These are phyloP conservation scores for Coelopa frigida DNA, from an alignment of 1,140 invertebrate genomes.

Conservation along the genomic window DNA sequence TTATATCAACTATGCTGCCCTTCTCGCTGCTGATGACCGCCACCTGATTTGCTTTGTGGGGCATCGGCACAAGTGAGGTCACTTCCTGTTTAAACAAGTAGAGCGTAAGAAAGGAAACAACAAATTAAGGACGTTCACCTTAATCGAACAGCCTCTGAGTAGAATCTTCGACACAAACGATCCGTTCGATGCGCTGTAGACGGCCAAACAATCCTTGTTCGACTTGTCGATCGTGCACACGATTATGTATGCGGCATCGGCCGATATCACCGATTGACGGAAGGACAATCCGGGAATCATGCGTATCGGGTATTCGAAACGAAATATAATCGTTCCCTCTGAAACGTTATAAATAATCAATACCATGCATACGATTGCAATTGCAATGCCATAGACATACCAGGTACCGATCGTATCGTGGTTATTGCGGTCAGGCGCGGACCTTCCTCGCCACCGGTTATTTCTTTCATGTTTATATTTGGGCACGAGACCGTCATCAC, in stretches of 20 bases:
- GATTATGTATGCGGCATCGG: constrained; percentile 70
- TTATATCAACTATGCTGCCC: constrained; percentile 77
- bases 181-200: constrained; percentile 79
- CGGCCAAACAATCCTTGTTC: constrained; percentile 72
- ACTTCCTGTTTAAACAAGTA: constrained; percentile 51
- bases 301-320: constrained; percentile 69
- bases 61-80: constrained; percentile 63
- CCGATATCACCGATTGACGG: constrained; percentile 67
- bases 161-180: constrained; percentile 65
- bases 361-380: background rate
- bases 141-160: constrained; percentile 57
- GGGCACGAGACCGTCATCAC: constrained; percentile 77
- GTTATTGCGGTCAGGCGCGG: constrained; percentile 58
- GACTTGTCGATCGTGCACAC: constrained; percentile 74
- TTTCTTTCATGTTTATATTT: constrained; percentile 47
- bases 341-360: constrained; percentile 11
- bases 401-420: constrained; percentile 61
- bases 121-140: constrained; percentile 45
- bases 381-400: constrained; percentile 40
- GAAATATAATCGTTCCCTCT: constrained; percentile 70
- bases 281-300: constrained; percentile 60
- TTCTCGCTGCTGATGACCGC: constrained; percentile 87
- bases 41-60: constrained; percentile 73
- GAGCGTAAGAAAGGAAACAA: too few species aligned
- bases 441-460: constrained; percentile 38